Percentiles rank a stretch among this genome's conserved stretches.
Conservation (phyloP, 2,888 invertebrate genomes). For the Microctonus hyperodae region DNA sequence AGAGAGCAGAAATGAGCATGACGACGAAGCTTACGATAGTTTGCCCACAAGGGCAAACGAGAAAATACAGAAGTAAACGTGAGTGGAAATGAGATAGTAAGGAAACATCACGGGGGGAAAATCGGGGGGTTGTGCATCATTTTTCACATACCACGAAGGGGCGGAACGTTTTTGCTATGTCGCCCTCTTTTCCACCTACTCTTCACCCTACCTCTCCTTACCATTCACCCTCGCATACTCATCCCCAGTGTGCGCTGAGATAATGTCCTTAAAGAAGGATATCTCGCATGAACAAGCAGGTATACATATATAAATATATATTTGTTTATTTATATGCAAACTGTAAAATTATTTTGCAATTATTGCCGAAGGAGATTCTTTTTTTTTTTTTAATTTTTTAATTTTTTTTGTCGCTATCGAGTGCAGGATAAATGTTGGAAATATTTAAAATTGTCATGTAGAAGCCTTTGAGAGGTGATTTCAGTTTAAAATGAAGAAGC, state of each 20-base stretch:
- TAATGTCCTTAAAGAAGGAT: slow-evolving; percentile 62
- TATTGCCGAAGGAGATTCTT: not conserved
- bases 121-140: slow-evolving; percentile 61
- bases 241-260: slow-evolving; percentile 51
- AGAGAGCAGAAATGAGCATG: slow-evolving; percentile 32
- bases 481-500: slow-evolving; percentile 5
- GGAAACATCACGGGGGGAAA: slow-evolving; percentile 39
- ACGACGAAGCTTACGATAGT: slow-evolving; percentile 8
- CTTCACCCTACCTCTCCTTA: no score
- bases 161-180: slow-evolving; percentile 58
- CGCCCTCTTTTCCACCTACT: slow-evolving; percentile 39
- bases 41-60: not conserved
- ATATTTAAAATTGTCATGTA: not conserved
- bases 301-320: not conserved
- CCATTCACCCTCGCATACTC: slow-evolving; percentile 20
- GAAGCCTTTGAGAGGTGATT: slow-evolving; percentile 10
- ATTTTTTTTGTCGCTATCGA: not conserved
- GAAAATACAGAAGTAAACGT: slow-evolving; percentile 9
- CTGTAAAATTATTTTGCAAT: not conserved
- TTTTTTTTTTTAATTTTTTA: not conserved
- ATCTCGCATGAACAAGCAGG: slow-evolving; percentile 49
- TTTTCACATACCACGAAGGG: slow-evolving; percentile 62
- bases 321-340: not conserved
- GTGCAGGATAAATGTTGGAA: not conserved
- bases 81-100: slow-evolving; percentile 5